These are phyloP conservation scores for Tinamus major DNA, from an alignment of 2,797 vertebrate species.

Conservation along the genomic window DNA sequence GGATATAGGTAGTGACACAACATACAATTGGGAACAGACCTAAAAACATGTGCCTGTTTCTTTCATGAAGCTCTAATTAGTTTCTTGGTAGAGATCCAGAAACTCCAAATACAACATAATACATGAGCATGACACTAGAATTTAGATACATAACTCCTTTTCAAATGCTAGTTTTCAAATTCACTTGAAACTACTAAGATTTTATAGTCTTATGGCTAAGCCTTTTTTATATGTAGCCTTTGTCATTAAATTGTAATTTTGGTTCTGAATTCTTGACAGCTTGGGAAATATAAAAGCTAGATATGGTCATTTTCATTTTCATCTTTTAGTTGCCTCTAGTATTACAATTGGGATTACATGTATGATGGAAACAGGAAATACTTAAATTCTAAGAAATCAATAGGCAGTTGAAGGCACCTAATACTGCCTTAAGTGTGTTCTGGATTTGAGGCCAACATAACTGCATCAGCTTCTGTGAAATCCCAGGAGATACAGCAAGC, in stretches of 20 bases:
- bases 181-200: neutral
- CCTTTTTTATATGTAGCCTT: neutral
- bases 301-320: neutral
- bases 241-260: neutral
- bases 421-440: neutral
- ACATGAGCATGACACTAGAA: neutral
- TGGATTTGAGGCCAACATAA: neutral
- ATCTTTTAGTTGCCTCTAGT: neutral
- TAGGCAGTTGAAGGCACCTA: neutral
- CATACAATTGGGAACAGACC: rapidly evolving
- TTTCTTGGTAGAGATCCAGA: neutral
- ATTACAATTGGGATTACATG: neutral
- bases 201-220: neutral
- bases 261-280: neutral
- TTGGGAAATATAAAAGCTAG: neutral
- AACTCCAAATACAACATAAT: neutral
- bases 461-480: neutral
- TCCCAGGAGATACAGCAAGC: neutral
- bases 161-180: slow-evolving; percentile 1
- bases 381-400: neutral
- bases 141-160: neutral
- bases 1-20: neutral
- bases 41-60: neutral
- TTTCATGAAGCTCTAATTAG: neutral
- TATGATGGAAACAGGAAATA: neutral